Percentiles rank a stretch among this genome's conserved stretches.
Conservation (phyloP, 2,797 vertebrate species). For the Bradypus variegatus region DNA sequence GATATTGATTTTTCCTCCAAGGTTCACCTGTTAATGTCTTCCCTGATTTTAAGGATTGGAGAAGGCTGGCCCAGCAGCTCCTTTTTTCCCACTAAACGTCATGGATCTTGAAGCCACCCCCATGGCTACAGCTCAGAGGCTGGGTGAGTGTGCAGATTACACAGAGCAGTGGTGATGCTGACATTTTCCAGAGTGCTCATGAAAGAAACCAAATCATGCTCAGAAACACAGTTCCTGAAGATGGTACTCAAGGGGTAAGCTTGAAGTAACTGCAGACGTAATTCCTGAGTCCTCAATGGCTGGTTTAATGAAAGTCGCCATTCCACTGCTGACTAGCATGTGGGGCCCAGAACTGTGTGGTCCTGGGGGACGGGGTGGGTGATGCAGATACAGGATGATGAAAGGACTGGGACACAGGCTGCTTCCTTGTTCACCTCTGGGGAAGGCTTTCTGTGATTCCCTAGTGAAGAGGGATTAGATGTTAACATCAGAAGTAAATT, state of each 20-base stretch:
- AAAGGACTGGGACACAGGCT: not conserved
- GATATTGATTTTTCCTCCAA: not conserved
- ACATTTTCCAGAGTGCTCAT: not conserved
- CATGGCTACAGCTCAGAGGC: not conserved
- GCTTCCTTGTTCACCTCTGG: not conserved
- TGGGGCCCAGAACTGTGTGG: not conserved
- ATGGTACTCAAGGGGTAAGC: not conserved
- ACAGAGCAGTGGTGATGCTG: not conserved
- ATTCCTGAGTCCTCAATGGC: not conserved
- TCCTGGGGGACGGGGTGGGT: not conserved
- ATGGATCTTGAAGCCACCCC: not conserved
- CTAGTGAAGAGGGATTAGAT: not conserved
- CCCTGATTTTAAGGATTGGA: not conserved
- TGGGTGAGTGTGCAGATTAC: not conserved
- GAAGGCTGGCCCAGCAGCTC: not conserved
- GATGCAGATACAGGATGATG: conserved; percentile 1
- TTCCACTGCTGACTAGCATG: not conserved
- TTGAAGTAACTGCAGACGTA: not conserved
- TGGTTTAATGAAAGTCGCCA: not conserved
- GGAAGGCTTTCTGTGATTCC: not conserved
- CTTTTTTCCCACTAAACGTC: not conserved
- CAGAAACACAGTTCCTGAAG: not conserved
- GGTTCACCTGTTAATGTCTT: not conserved
- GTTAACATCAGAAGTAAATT: not conserved
- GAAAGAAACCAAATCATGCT: not conserved